phyloP scores from a whole-genome alignment of 2,113 vertebrate species.

The Nibea coibor region DNA sequence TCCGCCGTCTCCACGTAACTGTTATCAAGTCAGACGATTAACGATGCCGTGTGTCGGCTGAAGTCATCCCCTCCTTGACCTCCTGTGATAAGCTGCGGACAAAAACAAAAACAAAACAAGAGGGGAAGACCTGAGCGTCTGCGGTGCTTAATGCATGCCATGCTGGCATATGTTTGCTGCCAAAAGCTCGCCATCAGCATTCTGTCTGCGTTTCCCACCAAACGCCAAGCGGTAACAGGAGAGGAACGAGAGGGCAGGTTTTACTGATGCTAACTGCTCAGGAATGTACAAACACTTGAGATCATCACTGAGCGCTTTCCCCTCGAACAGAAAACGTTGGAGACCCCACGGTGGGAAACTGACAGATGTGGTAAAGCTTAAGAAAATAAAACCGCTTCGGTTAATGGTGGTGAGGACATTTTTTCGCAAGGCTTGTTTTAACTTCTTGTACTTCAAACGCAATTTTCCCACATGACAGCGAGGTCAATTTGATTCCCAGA shows the following conservation, averaged over 20 bases:
- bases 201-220: conserved; percentile 52
- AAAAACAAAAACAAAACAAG: conserved; percentile 38
- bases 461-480: conserved; percentile 34
- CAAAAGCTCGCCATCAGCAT: conserved; percentile 51
- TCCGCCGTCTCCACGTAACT: conserved; percentile 11
- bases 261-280: conserved; percentile 45
- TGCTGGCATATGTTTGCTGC: conserved; percentile 39
- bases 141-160: conserved; percentile 3
- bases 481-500: conserved; percentile 42
- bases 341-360: conserved; percentile 8
- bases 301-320: conserved; percentile 38
- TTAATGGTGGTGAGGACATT: conserved; percentile 31
- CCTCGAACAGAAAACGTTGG: conserved; percentile 18
- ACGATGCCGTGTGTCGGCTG: conserved; percentile 24
- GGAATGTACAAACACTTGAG: conserved; percentile 64
- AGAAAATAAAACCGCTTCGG: conserved; percentile 47
- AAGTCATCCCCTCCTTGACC: conserved; percentile 46
- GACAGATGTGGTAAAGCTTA: conserved; percentile 44
- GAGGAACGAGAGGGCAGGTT: conserved; percentile 9
- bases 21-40: conserved; percentile 50
- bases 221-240: conserved; percentile 39
- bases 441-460: conserved; percentile 47
- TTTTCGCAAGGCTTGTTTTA: conserved; percentile 48
- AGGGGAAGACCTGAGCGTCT: conserved; percentile 21
- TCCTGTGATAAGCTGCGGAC: conserved; percentile 36